phyloP scores from a whole-genome alignment of 2,113 vertebrate genomes.

The Oncorhynchus mykiss region DNA sequence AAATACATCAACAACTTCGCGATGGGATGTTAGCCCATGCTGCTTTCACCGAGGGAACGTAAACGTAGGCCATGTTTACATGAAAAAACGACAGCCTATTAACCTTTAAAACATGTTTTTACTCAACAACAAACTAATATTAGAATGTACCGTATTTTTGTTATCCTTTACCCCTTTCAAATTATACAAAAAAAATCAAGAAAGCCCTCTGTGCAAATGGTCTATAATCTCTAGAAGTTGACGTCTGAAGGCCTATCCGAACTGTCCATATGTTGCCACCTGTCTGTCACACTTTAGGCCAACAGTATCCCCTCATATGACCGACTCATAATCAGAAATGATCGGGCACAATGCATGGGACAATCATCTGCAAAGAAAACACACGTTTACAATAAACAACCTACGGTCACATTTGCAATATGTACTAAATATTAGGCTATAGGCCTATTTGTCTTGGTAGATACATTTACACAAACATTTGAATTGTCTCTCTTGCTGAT shows the following conservation, averaged over 20 bases:
- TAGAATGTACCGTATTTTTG: too few relatives aligned
- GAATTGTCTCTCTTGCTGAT: constrained; percentile 70
- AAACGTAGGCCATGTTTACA: neutral
- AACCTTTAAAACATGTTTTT: too few relatives aligned
- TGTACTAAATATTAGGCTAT: too few relatives aligned
- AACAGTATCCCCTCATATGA: neutral
- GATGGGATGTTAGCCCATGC: neutral
- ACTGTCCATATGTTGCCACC: constrained; percentile 2
- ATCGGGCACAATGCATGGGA: neutral
- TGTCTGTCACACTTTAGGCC: neutral
- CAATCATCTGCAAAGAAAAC: neutral
- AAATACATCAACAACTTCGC: neutral
- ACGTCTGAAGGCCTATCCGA: constrained; percentile 7
- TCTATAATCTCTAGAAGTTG: too few relatives aligned
- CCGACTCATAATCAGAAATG: neutral
- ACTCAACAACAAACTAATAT: too few relatives aligned
- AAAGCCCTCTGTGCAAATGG: too few relatives aligned
- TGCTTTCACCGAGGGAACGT: neutral
- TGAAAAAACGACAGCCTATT: too few relatives aligned
- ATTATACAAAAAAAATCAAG: too few relatives aligned
- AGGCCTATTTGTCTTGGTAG: constrained; percentile 51
- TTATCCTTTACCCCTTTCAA: too few relatives aligned
- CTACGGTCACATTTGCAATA: constrained; percentile 61
- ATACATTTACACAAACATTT: constrained; percentile 78
- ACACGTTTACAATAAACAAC: constrained; percentile 44